Conservation (phyloP, 1,140 invertebrate species). For the Cydia fagiglandana region DNA sequence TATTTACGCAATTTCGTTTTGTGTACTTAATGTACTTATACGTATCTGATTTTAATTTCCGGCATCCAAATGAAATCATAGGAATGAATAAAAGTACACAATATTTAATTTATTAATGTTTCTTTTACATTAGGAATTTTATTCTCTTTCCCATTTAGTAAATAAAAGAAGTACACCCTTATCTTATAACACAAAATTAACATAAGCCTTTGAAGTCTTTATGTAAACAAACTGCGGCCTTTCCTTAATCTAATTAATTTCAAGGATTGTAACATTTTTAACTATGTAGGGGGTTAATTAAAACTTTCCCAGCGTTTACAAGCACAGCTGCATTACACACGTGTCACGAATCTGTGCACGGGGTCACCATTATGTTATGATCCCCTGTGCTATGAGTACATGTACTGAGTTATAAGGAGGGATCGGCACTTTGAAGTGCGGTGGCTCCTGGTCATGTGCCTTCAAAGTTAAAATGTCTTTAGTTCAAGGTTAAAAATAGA, state of each 20-base stretch:
- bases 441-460: neutral
- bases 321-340: constrained; percentile 28
- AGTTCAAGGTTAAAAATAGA: neutral
- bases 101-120: no score
- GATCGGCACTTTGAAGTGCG: constrained; percentile 5
- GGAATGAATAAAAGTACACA: no score
- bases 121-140: no score
- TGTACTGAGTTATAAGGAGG: neutral
- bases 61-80: no score
- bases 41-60: no score
- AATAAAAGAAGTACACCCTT: neutral
- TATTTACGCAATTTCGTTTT: no score
- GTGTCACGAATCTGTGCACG: constrained; percentile 18
- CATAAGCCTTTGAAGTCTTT: neutral
- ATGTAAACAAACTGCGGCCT: constrained; percentile 1
- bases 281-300: constrained; percentile 6
- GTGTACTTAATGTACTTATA: no score
- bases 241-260: constrained; percentile 12
- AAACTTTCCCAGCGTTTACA: neutral
- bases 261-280: constrained; percentile 14
- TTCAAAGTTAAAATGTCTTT: neutral
- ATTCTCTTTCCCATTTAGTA: neutral
- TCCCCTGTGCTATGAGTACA: neutral
- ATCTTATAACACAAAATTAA: neutral
- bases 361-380: neutral